Percentiles rank a stretch among this genome's conserved stretches.
phyloP scores from a whole-genome alignment of 2,113 vertebrate genomes.

The Nothoprocta perdicaria region DNA sequence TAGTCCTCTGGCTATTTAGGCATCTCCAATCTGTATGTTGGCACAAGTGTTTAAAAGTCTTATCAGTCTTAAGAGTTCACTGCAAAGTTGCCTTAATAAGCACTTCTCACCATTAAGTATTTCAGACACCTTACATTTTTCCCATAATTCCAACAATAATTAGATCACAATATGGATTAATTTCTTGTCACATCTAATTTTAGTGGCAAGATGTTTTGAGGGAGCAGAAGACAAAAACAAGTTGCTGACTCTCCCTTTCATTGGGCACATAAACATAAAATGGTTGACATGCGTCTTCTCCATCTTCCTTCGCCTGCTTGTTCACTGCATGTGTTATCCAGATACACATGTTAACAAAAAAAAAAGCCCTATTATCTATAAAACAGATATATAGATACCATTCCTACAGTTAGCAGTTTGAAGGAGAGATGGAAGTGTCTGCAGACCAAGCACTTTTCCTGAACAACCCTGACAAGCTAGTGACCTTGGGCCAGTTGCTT shows the following conservation, averaged over 20 bases:
- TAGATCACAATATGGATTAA: slow-evolving; percentile 77
- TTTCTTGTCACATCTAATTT: slow-evolving; percentile 80
- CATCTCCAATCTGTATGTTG: not conserved
- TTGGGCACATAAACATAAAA: not conserved
- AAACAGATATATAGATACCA: slow-evolving; percentile 23
- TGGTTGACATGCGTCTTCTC: slow-evolving; percentile 20
- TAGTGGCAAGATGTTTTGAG: slow-evolving; percentile 58
- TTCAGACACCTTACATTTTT: slow-evolving; percentile 74
- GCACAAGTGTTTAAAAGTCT: slow-evolving; percentile 35
- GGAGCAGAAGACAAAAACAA: slow-evolving; percentile 32
- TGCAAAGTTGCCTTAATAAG: slow-evolving; percentile 62
- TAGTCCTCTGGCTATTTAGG: not conserved
- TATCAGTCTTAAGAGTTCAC: slow-evolving; percentile 17
- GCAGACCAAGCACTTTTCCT: not conserved
- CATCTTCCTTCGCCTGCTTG: not conserved
- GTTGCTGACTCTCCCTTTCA: slow-evolving; percentile 11
- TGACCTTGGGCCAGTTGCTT: not conserved
- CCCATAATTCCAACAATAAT: slow-evolving; percentile 76
- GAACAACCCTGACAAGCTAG: not conserved
- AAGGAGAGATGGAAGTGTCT: not conserved
- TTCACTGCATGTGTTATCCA: slow-evolving; percentile 29
- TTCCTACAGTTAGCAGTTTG: not conserved
- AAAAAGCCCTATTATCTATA: slow-evolving; percentile 3
- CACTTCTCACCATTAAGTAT: slow-evolving; percentile 75
- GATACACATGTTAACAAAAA: not conserved